A percentile compares a stretch with the other conserved stretches of the same genome.
phyloP scores from a whole-genome alignment of 2,113 vertebrate species.

The Zosterops japonicus region DNA sequence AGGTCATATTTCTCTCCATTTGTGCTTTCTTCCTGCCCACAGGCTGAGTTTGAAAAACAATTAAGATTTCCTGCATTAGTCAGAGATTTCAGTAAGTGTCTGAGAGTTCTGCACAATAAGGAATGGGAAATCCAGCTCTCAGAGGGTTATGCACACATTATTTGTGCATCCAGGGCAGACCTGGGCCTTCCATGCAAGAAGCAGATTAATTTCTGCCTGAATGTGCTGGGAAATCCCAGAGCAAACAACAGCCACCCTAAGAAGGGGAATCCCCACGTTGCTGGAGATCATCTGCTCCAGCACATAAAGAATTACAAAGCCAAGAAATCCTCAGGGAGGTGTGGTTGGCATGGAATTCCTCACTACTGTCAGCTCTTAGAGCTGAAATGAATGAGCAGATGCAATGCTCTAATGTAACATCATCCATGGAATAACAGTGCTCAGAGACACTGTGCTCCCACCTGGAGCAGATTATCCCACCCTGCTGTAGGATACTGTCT shows the following conservation, averaged over 20 bases:
- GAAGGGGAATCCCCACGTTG: not conserved
- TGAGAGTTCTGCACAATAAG: not conserved
- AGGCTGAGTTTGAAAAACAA: not conserved
- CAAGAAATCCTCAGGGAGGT: not conserved
- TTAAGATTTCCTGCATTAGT: not conserved
- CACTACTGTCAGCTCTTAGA: not conserved
- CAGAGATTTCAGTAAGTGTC: not conserved
- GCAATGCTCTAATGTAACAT: too few relatives aligned
- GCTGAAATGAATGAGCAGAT: not conserved
- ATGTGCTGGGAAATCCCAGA: not conserved
- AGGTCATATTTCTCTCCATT: not conserved
- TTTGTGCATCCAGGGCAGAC: not conserved
- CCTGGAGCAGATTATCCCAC: not conserved
- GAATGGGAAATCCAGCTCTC: not conserved
- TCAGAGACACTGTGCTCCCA: not conserved
- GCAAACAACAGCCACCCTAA: not conserved
- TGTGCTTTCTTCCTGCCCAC: not conserved
- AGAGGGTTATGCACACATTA: not conserved
- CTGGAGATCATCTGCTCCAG: not conserved
- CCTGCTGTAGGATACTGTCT: not conserved
- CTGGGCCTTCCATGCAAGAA: not conserved
- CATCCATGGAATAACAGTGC: rapidly evolving
- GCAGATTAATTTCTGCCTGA: not conserved
- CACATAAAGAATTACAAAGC: not conserved
- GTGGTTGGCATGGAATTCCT: not conserved